Percentiles rank a stretch among this genome's conserved stretches.
Conservation (phyloP, 1,140 invertebrate genomes). For the Luehdorfia chinensis region DNA sequence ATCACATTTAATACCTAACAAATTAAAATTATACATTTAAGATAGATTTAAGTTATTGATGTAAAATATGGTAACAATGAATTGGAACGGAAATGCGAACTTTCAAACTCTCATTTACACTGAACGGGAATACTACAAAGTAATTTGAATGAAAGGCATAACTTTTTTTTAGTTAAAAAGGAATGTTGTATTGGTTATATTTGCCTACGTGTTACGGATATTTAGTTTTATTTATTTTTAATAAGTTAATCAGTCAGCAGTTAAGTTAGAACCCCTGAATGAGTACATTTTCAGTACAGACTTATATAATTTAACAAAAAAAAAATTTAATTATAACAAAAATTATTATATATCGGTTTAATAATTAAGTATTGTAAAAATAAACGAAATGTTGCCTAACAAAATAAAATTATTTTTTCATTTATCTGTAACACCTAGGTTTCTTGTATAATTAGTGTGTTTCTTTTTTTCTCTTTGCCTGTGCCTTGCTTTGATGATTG, state of each 20-base stretch:
- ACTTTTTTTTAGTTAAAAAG: not conserved
- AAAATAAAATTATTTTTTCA: not conserved
- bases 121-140: not conserved
- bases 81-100: slow-evolving; percentile 13
- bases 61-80: slow-evolving; percentile 7
- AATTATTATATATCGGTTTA: not conserved
- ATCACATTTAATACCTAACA: slow-evolving; percentile 38
- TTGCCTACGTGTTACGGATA: slow-evolving; percentile 7
- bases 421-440: slow-evolving; percentile 10
- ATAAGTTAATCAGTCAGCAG: not conserved
- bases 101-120: not conserved
- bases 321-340: not conserved
- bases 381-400: not conserved
- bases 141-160: not conserved
- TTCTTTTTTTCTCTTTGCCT: not conserved
- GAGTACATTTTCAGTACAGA: slow-evolving; percentile 8
- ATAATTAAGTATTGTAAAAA: slow-evolving; percentile 1
- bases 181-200: not conserved
- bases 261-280: not conserved
- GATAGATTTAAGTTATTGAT: slow-evolving; percentile 27
- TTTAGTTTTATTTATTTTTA: not conserved
- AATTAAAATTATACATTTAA: slow-evolving; percentile 33
- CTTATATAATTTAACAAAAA: not conserved
- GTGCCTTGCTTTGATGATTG: too few species aligned
- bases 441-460: not conserved